Evolutionary conservation across 1,140 invertebrate species (phyloP).

Genomic region (Acromyrmex echinatior): DNA sequence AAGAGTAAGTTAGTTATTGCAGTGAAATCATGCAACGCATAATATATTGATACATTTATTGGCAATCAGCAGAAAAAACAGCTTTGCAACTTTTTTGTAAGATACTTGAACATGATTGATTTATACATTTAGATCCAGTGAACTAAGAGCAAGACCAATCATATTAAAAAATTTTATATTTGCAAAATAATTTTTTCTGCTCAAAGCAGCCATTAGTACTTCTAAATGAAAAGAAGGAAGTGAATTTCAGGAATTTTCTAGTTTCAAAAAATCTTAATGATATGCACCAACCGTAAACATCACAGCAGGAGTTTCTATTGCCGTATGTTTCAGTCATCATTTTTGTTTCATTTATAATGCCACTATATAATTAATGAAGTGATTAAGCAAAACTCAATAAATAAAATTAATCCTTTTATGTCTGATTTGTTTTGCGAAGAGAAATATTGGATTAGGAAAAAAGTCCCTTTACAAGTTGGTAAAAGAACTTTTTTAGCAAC

Average conservation of each 20-base stretch:
- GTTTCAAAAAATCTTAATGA: not conserved
- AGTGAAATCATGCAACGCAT: not conserved
- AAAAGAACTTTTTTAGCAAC: too few species aligned
- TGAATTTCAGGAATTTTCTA: not conserved
- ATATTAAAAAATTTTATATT: too few species aligned
- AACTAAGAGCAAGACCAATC: too few species aligned
- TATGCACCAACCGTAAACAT: not conserved
- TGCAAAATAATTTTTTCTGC: too few species aligned
- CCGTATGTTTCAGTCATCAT: not conserved
- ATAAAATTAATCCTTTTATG: not conserved
- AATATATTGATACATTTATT: not conserved
- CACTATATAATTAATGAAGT: not conserved
- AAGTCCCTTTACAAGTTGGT: too few species aligned
- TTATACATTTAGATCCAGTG: too few species aligned
- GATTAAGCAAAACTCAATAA: not conserved
- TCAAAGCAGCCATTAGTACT: not conserved
- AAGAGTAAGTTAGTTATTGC: conserved; percentile 11
- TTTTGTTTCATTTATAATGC: not conserved
- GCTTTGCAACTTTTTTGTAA: too few species aligned
- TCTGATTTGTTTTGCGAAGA: too few species aligned
- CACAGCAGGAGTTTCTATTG: not conserved
- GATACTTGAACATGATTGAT: too few species aligned
- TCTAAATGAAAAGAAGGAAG: not conserved
- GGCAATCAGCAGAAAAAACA: too few species aligned
- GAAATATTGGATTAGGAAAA: too few species aligned